phyloP scores from a whole-genome alignment of 1,140 invertebrate species.

The Drosophila melanica region DNA sequence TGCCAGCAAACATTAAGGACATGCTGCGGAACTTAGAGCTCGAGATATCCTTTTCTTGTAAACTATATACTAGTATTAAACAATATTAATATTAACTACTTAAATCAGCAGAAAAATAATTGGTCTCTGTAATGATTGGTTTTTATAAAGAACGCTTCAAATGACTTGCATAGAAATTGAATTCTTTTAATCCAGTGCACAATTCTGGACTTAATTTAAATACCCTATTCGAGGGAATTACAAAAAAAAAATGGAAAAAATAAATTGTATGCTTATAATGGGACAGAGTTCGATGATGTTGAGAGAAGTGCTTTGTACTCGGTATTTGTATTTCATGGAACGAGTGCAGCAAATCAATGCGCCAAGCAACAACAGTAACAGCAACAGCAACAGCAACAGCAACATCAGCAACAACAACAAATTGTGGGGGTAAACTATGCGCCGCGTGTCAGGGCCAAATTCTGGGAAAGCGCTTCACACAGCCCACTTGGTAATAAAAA shows the following conservation, averaged over 20 bases:
- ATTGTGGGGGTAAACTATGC: conserved; percentile 46
- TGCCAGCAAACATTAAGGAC: not conserved
- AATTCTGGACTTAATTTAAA: not conserved
- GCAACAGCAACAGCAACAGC: conserved; percentile 21
- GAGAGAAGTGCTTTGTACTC: conserved; percentile 52
- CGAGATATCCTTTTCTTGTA: too few relatives aligned
- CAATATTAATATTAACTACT: too few relatives aligned
- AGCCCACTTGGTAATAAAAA: conserved; percentile 78
- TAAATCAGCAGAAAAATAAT: not conserved
- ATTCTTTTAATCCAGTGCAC: not conserved
- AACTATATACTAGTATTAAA: too few relatives aligned
- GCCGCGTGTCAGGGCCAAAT: conserved; percentile 74
- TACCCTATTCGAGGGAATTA: not conserved
- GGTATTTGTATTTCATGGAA: conserved; percentile 68
- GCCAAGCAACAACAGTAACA: conserved; percentile 34
- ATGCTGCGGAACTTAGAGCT: not conserved
- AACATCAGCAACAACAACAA: conserved; percentile 22
- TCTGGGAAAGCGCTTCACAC: conserved; percentile 51
- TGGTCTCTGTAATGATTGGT: too few relatives aligned
- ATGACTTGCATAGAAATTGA: too few relatives aligned
- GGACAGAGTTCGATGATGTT: conserved; percentile 23
- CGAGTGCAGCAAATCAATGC: conserved; percentile 78
- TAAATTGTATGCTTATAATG: conserved; percentile 11
- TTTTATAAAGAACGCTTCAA: not conserved
- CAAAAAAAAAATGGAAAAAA: not conserved